A percentile compares a stretch with the other conserved stretches of the same genome.
These are phyloP conservation scores for Trichogramma dendrolimi DNA, from an alignment of 2,888 invertebrate genomes.

Conservation along the genomic window DNA sequence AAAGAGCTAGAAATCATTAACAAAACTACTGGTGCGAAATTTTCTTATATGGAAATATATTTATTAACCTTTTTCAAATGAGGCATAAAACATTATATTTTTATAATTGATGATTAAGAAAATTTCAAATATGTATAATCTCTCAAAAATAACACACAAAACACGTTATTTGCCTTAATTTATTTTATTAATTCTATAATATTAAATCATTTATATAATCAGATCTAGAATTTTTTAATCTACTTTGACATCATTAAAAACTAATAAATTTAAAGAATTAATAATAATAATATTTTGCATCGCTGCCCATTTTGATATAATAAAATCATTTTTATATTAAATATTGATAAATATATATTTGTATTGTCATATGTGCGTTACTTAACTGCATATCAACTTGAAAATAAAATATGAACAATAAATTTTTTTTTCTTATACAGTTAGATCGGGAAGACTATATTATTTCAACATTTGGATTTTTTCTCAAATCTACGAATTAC, in stretches of 20 bases:
- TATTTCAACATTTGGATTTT: too few species aligned
- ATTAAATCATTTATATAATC: constrained; percentile 34
- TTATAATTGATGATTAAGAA: constrained; percentile 11
- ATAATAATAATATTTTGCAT: constrained; percentile 30
- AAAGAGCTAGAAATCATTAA: too few species aligned
- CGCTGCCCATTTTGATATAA: constrained; percentile 29
- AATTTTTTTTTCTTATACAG: too few species aligned
- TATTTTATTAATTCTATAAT: constrained; percentile 9
- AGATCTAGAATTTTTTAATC: constrained; percentile 41
- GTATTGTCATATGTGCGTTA: neutral
- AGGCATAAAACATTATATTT: too few species aligned
- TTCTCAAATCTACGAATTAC: too few species aligned
- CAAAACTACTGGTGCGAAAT: too few species aligned
- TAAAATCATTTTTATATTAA: constrained; percentile 6
- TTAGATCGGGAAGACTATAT: too few species aligned
- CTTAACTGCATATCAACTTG: too few species aligned
- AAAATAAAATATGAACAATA: too few species aligned
- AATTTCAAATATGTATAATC: constrained; percentile 18
- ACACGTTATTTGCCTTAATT: constrained; percentile 17
- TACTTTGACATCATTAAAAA: constrained; percentile 19
- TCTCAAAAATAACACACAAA: constrained; percentile 25
- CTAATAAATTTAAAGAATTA: constrained; percentile 32
- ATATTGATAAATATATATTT: neutral
- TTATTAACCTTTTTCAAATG: too few species aligned
- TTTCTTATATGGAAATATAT: too few species aligned